These are phyloP conservation scores for Criorhina ranunculi DNA, from an alignment of 2,888 invertebrate species.

Conservation along the genomic window DNA sequence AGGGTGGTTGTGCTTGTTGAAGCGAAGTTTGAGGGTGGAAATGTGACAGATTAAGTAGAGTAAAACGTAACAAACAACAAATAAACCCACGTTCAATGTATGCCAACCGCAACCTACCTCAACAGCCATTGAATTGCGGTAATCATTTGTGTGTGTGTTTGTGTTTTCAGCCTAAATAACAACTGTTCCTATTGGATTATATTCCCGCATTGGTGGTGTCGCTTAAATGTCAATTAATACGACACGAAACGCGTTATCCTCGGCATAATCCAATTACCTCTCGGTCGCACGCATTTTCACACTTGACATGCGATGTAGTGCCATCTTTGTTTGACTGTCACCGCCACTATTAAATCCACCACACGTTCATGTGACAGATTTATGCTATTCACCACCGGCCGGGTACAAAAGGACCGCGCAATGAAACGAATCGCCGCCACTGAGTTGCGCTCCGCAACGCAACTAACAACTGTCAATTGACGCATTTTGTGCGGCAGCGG, in stretches of 20 bases:
- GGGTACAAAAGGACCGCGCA: slow-evolving; percentile 68
- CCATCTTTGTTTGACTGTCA: slow-evolving; percentile 71
- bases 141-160: slow-evolving; percentile 17
- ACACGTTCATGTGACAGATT: slow-evolving; percentile 75
- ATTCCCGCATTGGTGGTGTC: slow-evolving; percentile 29
- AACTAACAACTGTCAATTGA: slow-evolving; percentile 73
- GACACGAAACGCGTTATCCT: slow-evolving; percentile 63
- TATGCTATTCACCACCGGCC: slow-evolving; percentile 67
- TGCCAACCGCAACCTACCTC: slow-evolving; percentile 64
- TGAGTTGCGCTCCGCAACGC: slow-evolving; percentile 51
- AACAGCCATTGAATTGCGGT: slow-evolving; percentile 57
- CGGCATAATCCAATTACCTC: slow-evolving; percentile 66
- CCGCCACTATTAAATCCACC: slow-evolving; percentile 74
- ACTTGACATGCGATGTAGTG: slow-evolving; percentile 70
- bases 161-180: neutral
- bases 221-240: slow-evolving; percentile 70
- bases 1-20: slow-evolving; percentile 22
- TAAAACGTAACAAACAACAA: slow-evolving; percentile 21
- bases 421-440: slow-evolving; percentile 55
- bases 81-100: slow-evolving; percentile 16
- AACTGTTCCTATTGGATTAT: slow-evolving; percentile 9
- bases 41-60: slow-evolving; percentile 42
- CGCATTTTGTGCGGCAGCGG: slow-evolving; percentile 60
- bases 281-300: slow-evolving; percentile 73
- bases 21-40: slow-evolving; percentile 32